Base-by-base conservation (phyloP, 2,888 invertebrate genomes). In the Acanthosepion esculentum region DNA sequence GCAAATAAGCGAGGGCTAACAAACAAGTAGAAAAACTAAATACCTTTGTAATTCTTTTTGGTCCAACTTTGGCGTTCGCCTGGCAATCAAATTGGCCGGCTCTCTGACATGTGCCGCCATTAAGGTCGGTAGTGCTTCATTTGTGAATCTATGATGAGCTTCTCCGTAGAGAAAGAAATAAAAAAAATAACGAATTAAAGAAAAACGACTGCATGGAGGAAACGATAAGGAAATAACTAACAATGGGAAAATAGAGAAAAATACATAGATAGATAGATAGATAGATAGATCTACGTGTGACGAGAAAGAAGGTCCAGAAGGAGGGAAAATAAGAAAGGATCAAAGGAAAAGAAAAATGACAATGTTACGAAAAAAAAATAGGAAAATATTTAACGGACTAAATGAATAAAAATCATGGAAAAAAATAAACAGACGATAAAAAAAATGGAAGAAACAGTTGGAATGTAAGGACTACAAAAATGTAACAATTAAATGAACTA, bases 71-170 rank as follows among this genome's bases (percentile, higher is more conserved):
- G n/a, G 78, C 78, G n/a, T 78, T n/a, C n/a, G 78, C 12, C 15
- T 78, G 78, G 78, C n/a, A 78, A 78, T 78, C n/a, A 78, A 78
- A n/a, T 78, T 78, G 78, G n/a, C 78, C 78, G 78, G n/a, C n/a
- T n/a, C 78, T n/a, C 78, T 78, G 78, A 78, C 78, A 78, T 78
- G 78, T 33, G 78, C 78, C 78, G 78, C 78, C 78, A 78, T 78
- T 78, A 78, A n/a, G n/a, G 78, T 78, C n/a, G 78, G n/a, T 78
- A 78, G 15, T 78, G 78, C 15, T 78, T 78, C 78, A 78, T 78
- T 78, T 78, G 78, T n/a, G 78, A 78, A 78, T 78, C 78, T n/a
- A 33, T 78, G 78, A 78, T 78, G n/a, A 78, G 78, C 78, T 78
- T 78, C n/a, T 8, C 78, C 33, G n/a, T 78, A n/a, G n/a, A 33